Conservation (phyloP, 2,113 vertebrate genomes). For the Mandrillus leucophaeus region DNA sequence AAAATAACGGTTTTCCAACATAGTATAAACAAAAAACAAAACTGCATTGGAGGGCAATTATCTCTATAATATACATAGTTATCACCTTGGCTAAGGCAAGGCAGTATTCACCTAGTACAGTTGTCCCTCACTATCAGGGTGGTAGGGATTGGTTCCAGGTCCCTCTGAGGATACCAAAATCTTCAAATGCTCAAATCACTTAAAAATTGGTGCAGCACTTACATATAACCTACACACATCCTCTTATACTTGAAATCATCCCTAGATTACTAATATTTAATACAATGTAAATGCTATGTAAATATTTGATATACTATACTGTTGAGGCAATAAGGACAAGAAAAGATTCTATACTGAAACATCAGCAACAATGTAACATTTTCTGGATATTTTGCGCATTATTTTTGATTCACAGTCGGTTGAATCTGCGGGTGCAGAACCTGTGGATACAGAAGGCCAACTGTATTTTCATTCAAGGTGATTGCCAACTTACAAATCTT, state of each 20-base stretch:
- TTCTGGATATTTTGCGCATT: background rate
- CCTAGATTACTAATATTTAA: background rate
- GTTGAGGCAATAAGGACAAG: background rate
- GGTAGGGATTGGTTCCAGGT: background rate
- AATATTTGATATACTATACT: background rate
- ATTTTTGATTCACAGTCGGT: background rate
- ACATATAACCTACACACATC: background rate
- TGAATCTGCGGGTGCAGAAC: background rate
- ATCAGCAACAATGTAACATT: background rate
- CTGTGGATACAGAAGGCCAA: background rate
- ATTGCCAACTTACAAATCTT: constrained; percentile 50
- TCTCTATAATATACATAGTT: constrained; percentile 67
- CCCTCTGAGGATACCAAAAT: background rate
- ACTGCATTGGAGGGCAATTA: constrained; percentile 70
- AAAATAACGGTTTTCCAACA: constrained; percentile 51
- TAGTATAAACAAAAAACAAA: constrained; percentile 43
- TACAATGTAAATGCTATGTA: background rate
- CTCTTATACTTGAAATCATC: background rate
- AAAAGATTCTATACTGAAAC: background rate
- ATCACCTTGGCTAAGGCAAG: constrained; percentile 56
- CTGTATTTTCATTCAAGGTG: constrained; percentile 53
- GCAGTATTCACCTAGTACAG: background rate
- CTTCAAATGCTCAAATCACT: background rate
- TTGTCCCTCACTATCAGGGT: background rate
- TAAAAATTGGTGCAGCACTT: background rate